Evolutionary conservation across 2,797 vertebrate species (phyloP).

Genomic region (Rhinoraja longicauda): DNA sequence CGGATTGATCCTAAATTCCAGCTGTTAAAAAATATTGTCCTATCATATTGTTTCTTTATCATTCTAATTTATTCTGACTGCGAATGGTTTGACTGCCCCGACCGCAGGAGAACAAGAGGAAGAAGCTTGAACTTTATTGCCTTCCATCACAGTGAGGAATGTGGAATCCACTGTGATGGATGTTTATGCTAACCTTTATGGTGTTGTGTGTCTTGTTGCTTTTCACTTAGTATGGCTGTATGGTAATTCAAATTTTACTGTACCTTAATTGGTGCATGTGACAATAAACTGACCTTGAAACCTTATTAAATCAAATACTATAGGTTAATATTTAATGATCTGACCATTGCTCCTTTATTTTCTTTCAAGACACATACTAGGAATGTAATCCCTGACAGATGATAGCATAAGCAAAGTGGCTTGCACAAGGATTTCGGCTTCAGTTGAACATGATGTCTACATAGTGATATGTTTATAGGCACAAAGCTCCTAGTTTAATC

Average conservation of each 20-base stretch:
- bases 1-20: background rate
- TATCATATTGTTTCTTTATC: background rate
- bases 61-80: background rate
- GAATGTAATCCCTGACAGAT: background rate
- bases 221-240: no score
- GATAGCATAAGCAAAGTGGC: background rate
- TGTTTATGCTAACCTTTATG: no score
- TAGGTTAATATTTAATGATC: background rate
- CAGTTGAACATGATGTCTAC: background rate
- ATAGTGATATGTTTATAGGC: background rate
- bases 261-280: no score
- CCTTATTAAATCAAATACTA: background rate
- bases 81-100: no score
- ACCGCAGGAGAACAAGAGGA: no score
- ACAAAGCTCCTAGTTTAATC: background rate
- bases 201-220: no score
- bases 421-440: background rate
- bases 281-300: no score
- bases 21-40: background rate
- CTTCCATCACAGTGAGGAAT: no score
- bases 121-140: no score
- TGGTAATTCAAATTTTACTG: no score
- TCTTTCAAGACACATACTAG: background rate
- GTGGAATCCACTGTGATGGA: no score
- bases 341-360: background rate